A percentile compares a stretch with the other conserved stretches of the same genome.
These are phyloP conservation scores for Spinus olivaceus DNA, from an alignment of 2,797 vertebrate genomes.

Conservation along the genomic window DNA sequence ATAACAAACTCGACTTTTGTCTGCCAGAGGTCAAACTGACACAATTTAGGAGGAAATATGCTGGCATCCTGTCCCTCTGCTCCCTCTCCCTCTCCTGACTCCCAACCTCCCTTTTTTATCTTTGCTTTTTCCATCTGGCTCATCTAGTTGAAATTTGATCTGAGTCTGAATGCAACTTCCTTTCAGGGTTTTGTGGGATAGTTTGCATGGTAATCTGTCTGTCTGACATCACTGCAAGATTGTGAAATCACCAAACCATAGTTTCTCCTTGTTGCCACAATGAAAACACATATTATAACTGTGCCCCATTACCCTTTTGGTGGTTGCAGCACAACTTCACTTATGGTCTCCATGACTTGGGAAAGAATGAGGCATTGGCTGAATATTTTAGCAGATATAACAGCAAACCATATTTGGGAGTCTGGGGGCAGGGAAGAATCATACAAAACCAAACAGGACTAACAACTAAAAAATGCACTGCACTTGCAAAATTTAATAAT, in stretches of 20 bases:
- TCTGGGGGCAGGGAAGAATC: background rate
- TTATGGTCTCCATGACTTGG: background rate
- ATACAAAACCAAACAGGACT: background rate
- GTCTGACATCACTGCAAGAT: background rate
- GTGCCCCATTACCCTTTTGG: background rate
- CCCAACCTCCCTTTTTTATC: background rate
- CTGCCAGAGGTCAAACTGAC: background rate
- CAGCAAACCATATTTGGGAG: background rate
- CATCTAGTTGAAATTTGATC: background rate
- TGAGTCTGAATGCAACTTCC: background rate
- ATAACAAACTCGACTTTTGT: background rate
- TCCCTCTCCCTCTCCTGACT: too few relatives aligned
- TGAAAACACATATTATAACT: background rate
- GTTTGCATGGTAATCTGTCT: background rate
- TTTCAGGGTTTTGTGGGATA: background rate
- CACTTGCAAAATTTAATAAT: background rate
- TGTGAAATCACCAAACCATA: background rate
- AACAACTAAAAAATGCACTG: background rate
- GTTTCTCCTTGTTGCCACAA: background rate
- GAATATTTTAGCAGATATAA: background rate
- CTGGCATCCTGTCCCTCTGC: background rate
- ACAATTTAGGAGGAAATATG: background rate
- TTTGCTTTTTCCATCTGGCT: slow-evolving; percentile 19
- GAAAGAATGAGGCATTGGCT: background rate
- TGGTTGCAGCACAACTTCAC: background rate